phyloP scores from a whole-genome alignment of 2,113 vertebrate genomes.

The Trichechus manatus region DNA sequence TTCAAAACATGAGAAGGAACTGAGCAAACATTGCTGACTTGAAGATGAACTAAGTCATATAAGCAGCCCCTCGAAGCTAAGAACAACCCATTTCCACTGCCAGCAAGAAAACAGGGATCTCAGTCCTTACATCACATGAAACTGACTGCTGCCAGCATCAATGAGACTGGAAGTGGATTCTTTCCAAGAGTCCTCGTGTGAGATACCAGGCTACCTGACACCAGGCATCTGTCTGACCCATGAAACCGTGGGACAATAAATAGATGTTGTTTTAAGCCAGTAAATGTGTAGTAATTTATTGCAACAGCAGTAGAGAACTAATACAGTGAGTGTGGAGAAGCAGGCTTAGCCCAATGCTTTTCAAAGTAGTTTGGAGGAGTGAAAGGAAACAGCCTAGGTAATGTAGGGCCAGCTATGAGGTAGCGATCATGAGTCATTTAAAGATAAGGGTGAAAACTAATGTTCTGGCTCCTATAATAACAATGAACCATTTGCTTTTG shows the following conservation, averaged over 20 bases:
- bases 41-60: neutral
- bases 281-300: neutral
- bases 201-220: neutral
- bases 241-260: neutral
- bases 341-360: neutral
- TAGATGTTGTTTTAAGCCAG: neutral
- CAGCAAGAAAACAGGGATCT: accelerated
- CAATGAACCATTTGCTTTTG: neutral
- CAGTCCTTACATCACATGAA: neutral
- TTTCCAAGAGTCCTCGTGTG: neutral
- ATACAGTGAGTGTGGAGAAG: neutral
- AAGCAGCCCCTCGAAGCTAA: neutral
- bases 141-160: neutral
- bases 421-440: neutral
- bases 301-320: neutral
- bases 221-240: neutral
- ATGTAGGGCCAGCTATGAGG: neutral
- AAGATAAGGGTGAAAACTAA: neutral
- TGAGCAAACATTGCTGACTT: neutral
- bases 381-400: neutral
- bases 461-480: neutral
- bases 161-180: neutral
- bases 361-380: neutral
- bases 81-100: neutral
- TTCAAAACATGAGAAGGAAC: neutral